Conservation (phyloP, 1,140 invertebrate species). For the Calosoma granatense region DNA sequence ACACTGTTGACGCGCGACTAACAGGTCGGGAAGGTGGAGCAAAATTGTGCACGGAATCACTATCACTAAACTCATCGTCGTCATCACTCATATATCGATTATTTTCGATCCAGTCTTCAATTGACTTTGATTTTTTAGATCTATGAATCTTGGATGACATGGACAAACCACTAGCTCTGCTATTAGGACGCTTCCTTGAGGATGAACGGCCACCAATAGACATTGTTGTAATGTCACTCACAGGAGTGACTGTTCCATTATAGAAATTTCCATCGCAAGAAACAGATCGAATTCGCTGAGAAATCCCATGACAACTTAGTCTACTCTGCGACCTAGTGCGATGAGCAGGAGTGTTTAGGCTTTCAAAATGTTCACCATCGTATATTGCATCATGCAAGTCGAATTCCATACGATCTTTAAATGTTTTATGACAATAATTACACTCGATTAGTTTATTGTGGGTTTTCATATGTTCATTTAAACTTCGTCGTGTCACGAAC, state of each 20-base stretch:
- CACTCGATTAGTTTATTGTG: neutral
- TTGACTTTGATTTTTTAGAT: neutral
- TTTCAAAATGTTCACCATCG: neutral
- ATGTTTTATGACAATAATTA: neutral
- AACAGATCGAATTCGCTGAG: neutral
- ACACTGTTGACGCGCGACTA: conserved; percentile 1
- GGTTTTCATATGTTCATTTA: neutral
- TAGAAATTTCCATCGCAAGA: neutral
- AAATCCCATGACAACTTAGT: neutral
- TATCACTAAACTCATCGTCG: neutral
- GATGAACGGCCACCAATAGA: neutral
- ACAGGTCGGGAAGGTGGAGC: neutral
- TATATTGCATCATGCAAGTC: neutral
- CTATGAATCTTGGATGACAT: neutral
- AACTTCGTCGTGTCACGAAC: neutral
- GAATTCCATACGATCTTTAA: neutral
- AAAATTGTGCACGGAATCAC: neutral
- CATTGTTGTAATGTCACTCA: neutral
- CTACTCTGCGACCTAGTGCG: neutral
- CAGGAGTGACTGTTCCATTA: neutral
- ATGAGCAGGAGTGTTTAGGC: neutral
- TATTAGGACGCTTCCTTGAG: neutral
- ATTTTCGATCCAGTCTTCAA: neutral
- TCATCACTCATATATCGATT: neutral
- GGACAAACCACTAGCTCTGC: neutral